Conservation (phyloP, 2,113 vertebrate species). For the Synodontis membranacea region DNA sequence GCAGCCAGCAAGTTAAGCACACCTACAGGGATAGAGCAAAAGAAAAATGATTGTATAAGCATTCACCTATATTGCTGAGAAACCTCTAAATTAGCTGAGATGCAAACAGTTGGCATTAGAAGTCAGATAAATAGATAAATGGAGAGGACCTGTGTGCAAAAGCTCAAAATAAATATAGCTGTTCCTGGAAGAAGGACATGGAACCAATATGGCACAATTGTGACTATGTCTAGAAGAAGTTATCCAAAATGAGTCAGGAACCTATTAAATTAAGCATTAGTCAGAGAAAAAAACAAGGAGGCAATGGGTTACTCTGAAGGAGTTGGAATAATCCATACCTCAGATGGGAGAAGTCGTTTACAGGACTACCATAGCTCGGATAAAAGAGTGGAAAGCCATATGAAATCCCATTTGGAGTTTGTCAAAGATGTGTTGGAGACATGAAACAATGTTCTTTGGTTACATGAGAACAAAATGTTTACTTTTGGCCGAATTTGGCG, state of each 20-base stretch:
- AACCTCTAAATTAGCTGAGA: too few relatives aligned
- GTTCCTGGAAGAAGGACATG: background rate
- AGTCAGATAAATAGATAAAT: background rate
- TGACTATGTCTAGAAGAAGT: background rate
- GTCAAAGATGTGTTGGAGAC: background rate
- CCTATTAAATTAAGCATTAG: background rate
- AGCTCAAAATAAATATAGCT: background rate
- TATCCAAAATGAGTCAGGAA: background rate
- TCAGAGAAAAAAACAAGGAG: background rate
- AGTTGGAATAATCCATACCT: background rate
- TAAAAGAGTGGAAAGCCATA: background rate
- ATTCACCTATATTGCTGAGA: background rate
- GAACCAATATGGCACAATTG: background rate
- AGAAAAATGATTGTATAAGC: background rate
- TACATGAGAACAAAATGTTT: too few relatives aligned
- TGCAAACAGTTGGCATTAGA: background rate
- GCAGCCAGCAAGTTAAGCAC: background rate
- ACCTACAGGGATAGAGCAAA: background rate
- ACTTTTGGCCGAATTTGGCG: background rate
- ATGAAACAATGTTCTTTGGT: background rate
- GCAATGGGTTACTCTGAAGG: background rate
- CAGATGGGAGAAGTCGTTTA: background rate
- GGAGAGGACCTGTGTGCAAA: too few relatives aligned
- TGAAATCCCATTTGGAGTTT: background rate
- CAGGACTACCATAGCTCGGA: background rate